These are phyloP conservation scores for Psilopogon haemacephalus DNA, from an alignment of 2,113 vertebrate genomes.

Conservation along the genomic window DNA sequence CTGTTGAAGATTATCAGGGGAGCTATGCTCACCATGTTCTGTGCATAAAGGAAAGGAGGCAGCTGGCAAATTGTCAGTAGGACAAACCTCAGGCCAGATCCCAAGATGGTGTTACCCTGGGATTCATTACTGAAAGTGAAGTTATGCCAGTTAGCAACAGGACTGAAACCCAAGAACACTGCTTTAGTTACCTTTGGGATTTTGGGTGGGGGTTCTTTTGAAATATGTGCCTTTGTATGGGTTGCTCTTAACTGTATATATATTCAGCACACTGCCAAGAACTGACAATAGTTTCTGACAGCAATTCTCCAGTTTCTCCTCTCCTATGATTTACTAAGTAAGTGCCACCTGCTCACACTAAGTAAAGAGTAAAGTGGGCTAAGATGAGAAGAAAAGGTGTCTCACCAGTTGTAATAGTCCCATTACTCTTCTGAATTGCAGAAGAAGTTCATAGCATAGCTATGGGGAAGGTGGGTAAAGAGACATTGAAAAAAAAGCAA, in stretches of 20 bases:
- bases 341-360: not conserved
- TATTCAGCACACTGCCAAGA: not conserved
- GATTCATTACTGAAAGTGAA: not conserved
- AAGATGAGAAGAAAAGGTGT: not conserved
- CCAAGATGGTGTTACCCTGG: not conserved
- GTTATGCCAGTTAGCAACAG: not conserved
- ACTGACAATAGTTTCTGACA: conserved; percentile 3
- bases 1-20: not conserved
- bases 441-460: not conserved
- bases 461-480: not conserved
- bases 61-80: not conserved
- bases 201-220: not conserved
- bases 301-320: not conserved
- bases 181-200: not conserved
- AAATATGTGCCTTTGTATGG: not conserved
- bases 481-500: not conserved
- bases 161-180: not conserved
- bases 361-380: not conserved
- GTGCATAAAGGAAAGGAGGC: not conserved
- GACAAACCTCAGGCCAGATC: not conserved
- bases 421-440: not conserved
- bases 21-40: not conserved
- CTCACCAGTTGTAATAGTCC: not conserved
- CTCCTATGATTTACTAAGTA: not conserved
- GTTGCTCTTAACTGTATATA: not conserved